Conservation (phyloP, 2,888 invertebrate species). For the Andricus curvator region DNA sequence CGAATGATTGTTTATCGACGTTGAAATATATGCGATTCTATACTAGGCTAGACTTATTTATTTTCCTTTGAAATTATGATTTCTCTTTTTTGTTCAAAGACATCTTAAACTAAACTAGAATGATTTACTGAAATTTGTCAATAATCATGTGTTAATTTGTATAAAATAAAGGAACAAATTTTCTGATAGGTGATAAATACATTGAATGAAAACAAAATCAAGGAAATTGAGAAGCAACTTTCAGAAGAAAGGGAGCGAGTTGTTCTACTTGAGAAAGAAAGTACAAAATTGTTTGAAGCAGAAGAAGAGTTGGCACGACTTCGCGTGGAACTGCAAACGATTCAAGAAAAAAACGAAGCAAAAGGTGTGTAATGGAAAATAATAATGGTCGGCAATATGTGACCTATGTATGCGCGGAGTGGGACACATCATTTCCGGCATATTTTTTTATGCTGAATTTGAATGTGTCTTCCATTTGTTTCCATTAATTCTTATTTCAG, state of each 20-base stretch:
- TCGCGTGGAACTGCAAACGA: constrained; percentile 79
- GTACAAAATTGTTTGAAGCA: constrained; percentile 82
- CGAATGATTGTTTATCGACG: constrained; percentile 42
- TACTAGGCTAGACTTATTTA: constrained; percentile 21
- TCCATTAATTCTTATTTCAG: too few relatives aligned
- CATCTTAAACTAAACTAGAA: too few relatives aligned
- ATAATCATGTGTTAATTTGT: not conserved
- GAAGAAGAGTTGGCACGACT: constrained; percentile 84
- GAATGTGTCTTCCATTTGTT: too few relatives aligned
- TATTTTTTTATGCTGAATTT: too few relatives aligned
- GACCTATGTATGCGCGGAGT: too few relatives aligned
- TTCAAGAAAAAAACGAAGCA: constrained; percentile 55
- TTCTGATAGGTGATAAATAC: constrained; percentile 78
- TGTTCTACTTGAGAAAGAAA: constrained; percentile 80
- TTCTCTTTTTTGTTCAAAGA: not conserved
- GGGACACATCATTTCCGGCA: too few relatives aligned
- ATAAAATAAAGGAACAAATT: constrained; percentile 38
- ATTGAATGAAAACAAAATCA: constrained; percentile 78
- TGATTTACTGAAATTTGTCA: not conserved
- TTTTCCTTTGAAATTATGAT: constrained; percentile 17
- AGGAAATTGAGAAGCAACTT: constrained; percentile 79
- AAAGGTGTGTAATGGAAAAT: constrained; percentile 57
- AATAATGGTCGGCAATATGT: too few relatives aligned
- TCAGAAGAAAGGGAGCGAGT: constrained; percentile 77
- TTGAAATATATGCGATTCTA: constrained; percentile 18